Conservation (phyloP, 2,888 invertebrate species). For the Oconnorella tubifera region DNA sequence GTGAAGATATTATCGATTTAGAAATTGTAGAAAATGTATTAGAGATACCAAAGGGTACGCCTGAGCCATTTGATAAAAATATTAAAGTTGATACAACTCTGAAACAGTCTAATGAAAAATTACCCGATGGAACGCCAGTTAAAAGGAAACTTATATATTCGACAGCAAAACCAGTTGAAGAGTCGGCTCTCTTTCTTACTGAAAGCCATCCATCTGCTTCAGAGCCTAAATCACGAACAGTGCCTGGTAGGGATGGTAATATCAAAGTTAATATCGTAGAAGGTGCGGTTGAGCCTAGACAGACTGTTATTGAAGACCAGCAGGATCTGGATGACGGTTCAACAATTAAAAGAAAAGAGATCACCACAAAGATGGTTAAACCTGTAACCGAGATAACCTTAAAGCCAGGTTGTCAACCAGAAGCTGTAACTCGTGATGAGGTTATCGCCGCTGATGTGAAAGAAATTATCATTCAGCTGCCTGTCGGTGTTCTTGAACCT, state of each 20-base stretch:
- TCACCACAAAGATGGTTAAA: conserved; percentile 15
- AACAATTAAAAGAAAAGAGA: conserved; percentile 18
- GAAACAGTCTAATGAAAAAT: not conserved
- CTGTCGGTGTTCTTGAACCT: conserved; percentile 10
- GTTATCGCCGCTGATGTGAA: conserved; percentile 1
- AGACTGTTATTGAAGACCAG: conserved; percentile 15
- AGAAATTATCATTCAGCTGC: conserved; percentile 13
- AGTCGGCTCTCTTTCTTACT: too few species aligned
- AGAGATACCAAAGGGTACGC: conserved; percentile 6
- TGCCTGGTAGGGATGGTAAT: not conserved
- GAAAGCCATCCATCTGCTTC: not conserved
- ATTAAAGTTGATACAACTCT: conserved; percentile 9
- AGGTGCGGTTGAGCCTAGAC: conserved; percentile 18
- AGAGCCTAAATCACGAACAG: not conserved
- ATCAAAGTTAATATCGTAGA: not conserved
- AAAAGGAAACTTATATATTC: not conserved
- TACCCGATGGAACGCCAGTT: not conserved
- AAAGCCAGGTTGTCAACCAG: conserved; percentile 1
- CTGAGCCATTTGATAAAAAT: conserved; percentile 17
- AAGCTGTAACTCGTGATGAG: conserved; percentile 4
- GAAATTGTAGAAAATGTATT: conserved; percentile 12
- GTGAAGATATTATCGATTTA: conserved; percentile 5
- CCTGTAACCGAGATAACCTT: conserved; percentile 13
- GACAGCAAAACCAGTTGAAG: not conserved
- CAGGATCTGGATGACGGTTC: conserved; percentile 16